Evolutionary conservation across 2,113 vertebrate genomes (phyloP).

Genomic region (Laticauda laticaudata): DNA sequence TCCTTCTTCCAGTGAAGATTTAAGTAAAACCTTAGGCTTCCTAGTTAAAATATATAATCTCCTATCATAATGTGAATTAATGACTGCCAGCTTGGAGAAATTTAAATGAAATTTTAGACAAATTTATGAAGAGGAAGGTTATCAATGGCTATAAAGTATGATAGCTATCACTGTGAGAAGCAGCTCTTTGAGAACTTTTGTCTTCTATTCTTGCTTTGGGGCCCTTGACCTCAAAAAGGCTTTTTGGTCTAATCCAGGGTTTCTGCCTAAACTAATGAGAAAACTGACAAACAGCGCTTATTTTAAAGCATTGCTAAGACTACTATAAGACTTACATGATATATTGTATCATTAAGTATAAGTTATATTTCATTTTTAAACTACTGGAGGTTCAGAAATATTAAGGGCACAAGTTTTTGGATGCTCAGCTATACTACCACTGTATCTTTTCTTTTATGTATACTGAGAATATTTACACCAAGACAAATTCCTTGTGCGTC

Average conservation of each 20-base stretch:
- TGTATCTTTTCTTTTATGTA: background rate
- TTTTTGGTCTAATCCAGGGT: background rate
- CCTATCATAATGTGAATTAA: background rate
- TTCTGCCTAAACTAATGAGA: background rate
- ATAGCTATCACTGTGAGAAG: background rate
- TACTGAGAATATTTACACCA: too few relatives aligned
- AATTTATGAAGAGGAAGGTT: background rate
- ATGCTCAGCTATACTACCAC: background rate
- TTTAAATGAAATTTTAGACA: background rate
- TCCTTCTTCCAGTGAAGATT: background rate
- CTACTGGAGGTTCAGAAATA: background rate
- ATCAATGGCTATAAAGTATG: background rate
- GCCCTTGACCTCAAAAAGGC: background rate
- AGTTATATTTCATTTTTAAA: background rate
- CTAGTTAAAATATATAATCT: background rate
- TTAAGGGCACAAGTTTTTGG: background rate
- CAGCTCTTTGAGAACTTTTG: background rate
- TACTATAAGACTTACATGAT: background rate
- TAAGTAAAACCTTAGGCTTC: background rate
- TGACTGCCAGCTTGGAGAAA: background rate
- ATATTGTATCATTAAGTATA: background rate
- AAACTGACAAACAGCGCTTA: background rate
- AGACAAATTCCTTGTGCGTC: too few relatives aligned
- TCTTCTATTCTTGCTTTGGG: background rate
- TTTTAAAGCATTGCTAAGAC: background rate